A percentile compares a stretch with the other conserved stretches of the same genome.
These are phyloP conservation scores for Lymantria dispar DNA, from an alignment of 2,888 invertebrate species.

Conservation along the genomic window DNA sequence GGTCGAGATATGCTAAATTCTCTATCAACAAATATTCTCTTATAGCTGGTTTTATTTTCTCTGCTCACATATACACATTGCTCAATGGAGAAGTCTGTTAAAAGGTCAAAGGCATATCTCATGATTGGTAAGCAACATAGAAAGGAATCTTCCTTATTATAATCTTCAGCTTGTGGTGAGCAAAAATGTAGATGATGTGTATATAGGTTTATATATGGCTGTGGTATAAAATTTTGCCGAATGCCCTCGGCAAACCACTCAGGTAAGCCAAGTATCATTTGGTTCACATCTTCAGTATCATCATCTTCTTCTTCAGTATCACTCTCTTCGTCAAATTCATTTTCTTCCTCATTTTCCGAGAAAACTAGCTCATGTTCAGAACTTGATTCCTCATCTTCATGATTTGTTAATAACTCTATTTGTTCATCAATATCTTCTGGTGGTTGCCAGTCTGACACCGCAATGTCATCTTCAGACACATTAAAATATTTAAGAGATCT, in stretches of 20 bases:
- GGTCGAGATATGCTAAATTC: constrained; percentile 46
- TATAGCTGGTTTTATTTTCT: constrained; percentile 53
- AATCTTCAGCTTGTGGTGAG: constrained; percentile 88
- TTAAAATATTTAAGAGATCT: constrained; percentile 83
- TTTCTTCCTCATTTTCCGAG: constrained; percentile 32
- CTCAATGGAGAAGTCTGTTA: constrained; percentile 64
- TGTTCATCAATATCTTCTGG: constrained; percentile 33
- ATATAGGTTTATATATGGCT: constrained; percentile 86
- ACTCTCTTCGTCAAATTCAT: constrained; percentile 22
- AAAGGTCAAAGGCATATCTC: constrained; percentile 79
- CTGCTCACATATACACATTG: constrained; percentile 61
- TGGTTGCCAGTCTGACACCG: constrained; percentile 21
- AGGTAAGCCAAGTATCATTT: constrained; percentile 63
- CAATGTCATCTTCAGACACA: constrained; percentile 32
- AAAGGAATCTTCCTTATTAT: constrained; percentile 82
- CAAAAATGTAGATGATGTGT: constrained; percentile 85
- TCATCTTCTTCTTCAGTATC: constrained; percentile 26
- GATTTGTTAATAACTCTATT: constrained; percentile 7
- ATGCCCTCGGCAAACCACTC: constrained; percentile 86
- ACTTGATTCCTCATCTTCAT: constrained; percentile 19
- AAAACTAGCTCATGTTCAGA: constrained; percentile 24
- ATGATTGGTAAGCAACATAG: constrained; percentile 84
- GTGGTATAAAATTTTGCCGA: constrained; percentile 83
- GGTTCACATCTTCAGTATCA: constrained; percentile 19
- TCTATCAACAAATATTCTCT: constrained; percentile 46